Evolutionary conservation across 1,140 invertebrate species (phyloP).

Genomic region (Theocolax elegans): DNA sequence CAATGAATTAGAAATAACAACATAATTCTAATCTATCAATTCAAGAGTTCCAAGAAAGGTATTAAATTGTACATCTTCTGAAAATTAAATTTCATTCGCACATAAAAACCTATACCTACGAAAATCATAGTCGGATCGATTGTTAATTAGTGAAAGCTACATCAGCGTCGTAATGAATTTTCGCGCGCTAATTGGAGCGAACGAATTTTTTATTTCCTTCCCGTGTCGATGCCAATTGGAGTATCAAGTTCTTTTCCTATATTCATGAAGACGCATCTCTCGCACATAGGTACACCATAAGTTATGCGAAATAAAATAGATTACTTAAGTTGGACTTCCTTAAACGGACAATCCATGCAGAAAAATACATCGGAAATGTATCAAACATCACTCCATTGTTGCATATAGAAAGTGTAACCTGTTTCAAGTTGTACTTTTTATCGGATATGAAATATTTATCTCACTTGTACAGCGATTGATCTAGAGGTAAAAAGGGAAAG

Average conservation of each 20-base stretch:
- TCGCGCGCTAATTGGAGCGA: constrained; percentile 47
- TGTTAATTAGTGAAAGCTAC: constrained; percentile 38
- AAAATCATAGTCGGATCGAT: constrained; percentile 2
- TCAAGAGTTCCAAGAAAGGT: no score
- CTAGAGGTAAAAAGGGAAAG: no score
- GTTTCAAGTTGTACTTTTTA: no score
- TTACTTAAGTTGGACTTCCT: not conserved
- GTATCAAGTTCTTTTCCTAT: constrained; percentile 44
- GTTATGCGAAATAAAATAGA: not conserved
- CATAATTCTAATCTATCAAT: no score
- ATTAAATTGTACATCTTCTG: no score
- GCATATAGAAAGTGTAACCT: constrained; percentile 39
- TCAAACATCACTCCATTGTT: constrained; percentile 17
- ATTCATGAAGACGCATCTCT: constrained; percentile 41
- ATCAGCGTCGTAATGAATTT: constrained; percentile 29
- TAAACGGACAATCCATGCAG: not conserved
- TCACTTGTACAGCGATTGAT: no score
- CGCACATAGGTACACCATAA: no score
- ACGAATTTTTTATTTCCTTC: constrained; percentile 37
- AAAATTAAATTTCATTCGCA: no score
- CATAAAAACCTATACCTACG: no score
- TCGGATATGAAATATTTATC: no score
- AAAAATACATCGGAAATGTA: constrained; percentile 2
- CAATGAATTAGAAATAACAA: no score
- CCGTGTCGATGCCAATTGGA: constrained; percentile 39